Conservation (phyloP, 1,140 invertebrate genomes). For the Gryllus bimaculatus region DNA sequence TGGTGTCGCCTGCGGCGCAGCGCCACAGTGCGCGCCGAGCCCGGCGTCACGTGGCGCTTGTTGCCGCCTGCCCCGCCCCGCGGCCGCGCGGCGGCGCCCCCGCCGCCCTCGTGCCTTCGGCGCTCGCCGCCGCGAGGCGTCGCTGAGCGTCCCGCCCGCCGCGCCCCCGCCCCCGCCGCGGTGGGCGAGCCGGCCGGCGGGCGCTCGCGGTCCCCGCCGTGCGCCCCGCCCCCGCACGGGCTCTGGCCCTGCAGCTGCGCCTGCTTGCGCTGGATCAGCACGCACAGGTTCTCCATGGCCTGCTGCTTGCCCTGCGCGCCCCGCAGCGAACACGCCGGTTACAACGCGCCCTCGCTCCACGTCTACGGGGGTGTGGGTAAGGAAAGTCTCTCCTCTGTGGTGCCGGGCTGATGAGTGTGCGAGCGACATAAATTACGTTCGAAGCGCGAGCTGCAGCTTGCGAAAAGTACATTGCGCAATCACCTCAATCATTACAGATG, state of each 20-base stretch:
- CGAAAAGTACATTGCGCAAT: too few relatives aligned
- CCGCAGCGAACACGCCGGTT: too few relatives aligned
- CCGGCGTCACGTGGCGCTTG: background rate
- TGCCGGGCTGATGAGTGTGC: too few relatives aligned
- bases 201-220: background rate
- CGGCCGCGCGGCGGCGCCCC: background rate
- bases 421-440: too few relatives aligned
- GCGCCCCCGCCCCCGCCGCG: background rate
- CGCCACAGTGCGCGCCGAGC: background rate
- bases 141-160: background rate
- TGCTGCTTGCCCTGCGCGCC: conserved; percentile 30
- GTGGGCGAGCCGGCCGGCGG: background rate
- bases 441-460: too few relatives aligned
- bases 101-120: background rate
- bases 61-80: background rate
- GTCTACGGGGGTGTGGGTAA: too few relatives aligned
- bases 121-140: background rate
- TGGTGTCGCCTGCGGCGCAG: background rate
- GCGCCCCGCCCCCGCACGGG: background rate
- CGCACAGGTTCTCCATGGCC: conserved; percentile 28
- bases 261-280: conserved; percentile 23
- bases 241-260: conserved; percentile 11
- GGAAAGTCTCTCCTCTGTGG: too few relatives aligned
- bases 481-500: too few relatives aligned
- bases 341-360: too few relatives aligned